These are phyloP conservation scores for Thecophora atra DNA, from an alignment of 2,888 invertebrate species.

Conservation along the genomic window DNA sequence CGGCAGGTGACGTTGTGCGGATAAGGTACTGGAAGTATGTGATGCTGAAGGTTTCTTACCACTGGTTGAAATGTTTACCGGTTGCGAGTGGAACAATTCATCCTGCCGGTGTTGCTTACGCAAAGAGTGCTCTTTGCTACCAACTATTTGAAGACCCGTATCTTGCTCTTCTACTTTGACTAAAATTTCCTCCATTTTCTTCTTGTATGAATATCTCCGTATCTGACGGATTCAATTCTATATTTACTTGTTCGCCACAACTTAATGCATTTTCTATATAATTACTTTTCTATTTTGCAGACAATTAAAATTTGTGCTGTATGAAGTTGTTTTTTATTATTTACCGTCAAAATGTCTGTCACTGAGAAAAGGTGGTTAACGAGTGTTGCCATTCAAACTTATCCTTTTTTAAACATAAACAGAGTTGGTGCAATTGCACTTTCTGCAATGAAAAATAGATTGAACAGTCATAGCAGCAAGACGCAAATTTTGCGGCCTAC, in stretches of 20 bases:
- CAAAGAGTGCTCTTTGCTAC: slow-evolving; percentile 19
- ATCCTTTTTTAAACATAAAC: no score
- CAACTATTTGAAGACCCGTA: slow-evolving; percentile 6
- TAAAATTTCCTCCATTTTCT: slow-evolving; percentile 27
- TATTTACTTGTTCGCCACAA: neutral
- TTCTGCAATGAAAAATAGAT: no score
- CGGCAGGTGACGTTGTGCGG: neutral
- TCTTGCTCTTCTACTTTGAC: slow-evolving; percentile 30
- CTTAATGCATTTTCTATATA: slow-evolving; percentile 21
- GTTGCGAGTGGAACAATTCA: neutral
- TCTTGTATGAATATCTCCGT: neutral
- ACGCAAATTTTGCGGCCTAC: no score
- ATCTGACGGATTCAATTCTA: neutral
- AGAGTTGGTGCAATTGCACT: no score
- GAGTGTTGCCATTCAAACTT: neutral
- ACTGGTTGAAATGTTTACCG: neutral
- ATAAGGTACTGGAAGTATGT: slow-evolving; percentile 9
- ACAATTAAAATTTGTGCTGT: slow-evolving; percentile 21
- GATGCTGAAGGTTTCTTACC: neutral
- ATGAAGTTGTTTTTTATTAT: slow-evolving; percentile 44
- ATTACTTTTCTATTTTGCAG: slow-evolving; percentile 24
- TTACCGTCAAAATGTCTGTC: slow-evolving; percentile 39
- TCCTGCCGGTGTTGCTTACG: slow-evolving; percentile 16
- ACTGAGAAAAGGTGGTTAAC: neutral
- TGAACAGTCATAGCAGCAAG: no score